Conservation (phyloP, 2,113 vertebrate species). For the Odontophorus gujanensis region DNA sequence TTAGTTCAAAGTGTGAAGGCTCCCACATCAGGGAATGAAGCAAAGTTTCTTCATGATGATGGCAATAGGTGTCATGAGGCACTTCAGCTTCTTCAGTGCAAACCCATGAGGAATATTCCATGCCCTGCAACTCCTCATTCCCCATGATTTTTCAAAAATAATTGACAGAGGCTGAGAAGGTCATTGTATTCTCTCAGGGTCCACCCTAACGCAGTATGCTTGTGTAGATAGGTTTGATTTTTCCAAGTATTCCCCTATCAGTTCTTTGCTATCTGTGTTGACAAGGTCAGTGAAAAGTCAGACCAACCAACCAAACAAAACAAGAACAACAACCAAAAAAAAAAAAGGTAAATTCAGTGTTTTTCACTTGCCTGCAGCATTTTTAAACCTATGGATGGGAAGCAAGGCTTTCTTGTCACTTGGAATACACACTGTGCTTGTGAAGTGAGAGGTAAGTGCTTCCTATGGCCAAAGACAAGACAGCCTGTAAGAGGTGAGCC, state of each 20-base stretch:
- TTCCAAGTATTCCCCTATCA: slow-evolving; percentile 45
- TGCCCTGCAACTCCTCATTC: neutral
- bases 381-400: neutral
- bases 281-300: slow-evolving; percentile 35
- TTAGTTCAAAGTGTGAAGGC: neutral
- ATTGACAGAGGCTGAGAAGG: slow-evolving; percentile 53
- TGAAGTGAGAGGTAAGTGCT: neutral
- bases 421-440: neutral
- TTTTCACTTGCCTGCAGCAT: neutral
- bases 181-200: slow-evolving; percentile 27
- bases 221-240: slow-evolving; percentile 12
- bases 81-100: slow-evolving; percentile 16
- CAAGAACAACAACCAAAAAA: neutral
- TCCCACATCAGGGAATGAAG: neutral
- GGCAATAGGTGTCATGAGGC: neutral
- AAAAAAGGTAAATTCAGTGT: neutral
- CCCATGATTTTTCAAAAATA: slow-evolving; percentile 26
- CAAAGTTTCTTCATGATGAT: slow-evolving; percentile 11
- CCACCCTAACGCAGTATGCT: neutral
- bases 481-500: rapidly evolving
- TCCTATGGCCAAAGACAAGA: neutral
- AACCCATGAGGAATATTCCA: slow-evolving; percentile 33
- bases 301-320: neutral
- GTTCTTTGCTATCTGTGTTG: slow-evolving; percentile 24
- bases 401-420: neutral